Base-by-base conservation (phyloP, 1,140 invertebrate species). In the Bilobella aurantiaca region DNA sequence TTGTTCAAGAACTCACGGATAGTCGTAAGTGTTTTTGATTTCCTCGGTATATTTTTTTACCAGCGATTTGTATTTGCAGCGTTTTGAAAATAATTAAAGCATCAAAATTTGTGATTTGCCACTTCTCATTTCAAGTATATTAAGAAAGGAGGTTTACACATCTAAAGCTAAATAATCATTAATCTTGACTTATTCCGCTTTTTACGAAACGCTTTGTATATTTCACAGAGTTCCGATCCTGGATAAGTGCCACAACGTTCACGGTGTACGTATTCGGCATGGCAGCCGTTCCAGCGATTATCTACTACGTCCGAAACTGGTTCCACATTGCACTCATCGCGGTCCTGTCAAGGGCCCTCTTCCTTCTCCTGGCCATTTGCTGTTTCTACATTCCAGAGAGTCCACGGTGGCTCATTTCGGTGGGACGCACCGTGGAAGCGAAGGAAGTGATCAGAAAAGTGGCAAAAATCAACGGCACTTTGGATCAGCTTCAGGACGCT, bases 361-460 rank as follows among this genome's bases (percentile, higher is more conserved):
- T 53, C 49, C 49, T 53, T 5, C 8, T 42, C 14, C 21, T 53
- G 58, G 49, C 3, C 21, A 58, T 25, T 2, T 63, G 1, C n/a
- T 71, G 1, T 63, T 66, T 53, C 23, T 77, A 76, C 53, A 49
- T 80, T 18, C 81, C 81, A 0, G 81, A 83, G 74, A 78, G 80
- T 12, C 76, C 82, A 2, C 66, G 77, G 42, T 82, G 81, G 81
- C 73, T 81, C 12, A 49, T 82, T 0, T 75, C 74, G 21, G 77
- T 77, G 62, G 78, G 80, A 25, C 73, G 74, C 61, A 76, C 77
- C 57, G 74, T 78, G 46, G 79, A 82, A 74, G 82, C 83, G 0
- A 73, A 76, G 62, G 63, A 60, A 58, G 74, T 77, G 2, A 61
- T 80, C 16, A 69, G 68, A 2, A 21, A 71, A 30, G 62, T 71